Base-by-base conservation (phyloP, 2,888 invertebrate genomes). In the Netelia inedita region DNA sequence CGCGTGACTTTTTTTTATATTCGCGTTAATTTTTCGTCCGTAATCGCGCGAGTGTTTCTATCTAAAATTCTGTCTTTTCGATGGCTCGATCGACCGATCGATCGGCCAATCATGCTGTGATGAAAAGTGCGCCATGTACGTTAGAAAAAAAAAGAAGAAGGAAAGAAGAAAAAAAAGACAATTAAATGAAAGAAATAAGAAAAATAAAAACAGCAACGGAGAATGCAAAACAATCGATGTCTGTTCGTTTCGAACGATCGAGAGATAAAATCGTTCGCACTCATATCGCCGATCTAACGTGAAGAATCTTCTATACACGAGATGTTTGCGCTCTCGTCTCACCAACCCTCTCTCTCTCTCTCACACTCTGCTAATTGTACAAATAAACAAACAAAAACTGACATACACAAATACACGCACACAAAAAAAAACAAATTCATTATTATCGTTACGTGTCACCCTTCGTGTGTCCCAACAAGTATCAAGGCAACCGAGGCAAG, bases 351-450 rank as follows among this genome's bases (percentile, higher is more conserved):
- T 28, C 28, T 28, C 28, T 28, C 28, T 28, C 68, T 63, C 63
- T 79, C 79, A 53, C 28, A 71, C 61, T 61, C 65, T 65, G 79
- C 71, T 68, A 74, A 73, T 41, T 74, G 83, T 79, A 83, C 79
- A 84, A 79, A 83, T 28, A n/a, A 21, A 50, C 8, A 3, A 35
- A 53, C 11, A 3, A 23, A 55, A 11, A 61, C 11, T 14, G 8
- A 41, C 11, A 28, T 21, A 55, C 14, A 28, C 35, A 50, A 55
- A 75, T 19, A 43, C 23, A 53, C 8, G 63, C 63, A 11, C 55
- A 73, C 66, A 66, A 43, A 55, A 75, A 55, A 35, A 9, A 28
- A 19, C 2, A 74, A 61, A 75, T 10, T 71, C 65, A 68, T 73
- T 11, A 53, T 53, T 61, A 84, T 72, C 61, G 79, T 80, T 68